Evolutionary conservation across 2,797 vertebrate genomes (phyloP), one percentile per base, ranked within the genome.

Genomic region (Hephaestus fuliginosus): DNA sequence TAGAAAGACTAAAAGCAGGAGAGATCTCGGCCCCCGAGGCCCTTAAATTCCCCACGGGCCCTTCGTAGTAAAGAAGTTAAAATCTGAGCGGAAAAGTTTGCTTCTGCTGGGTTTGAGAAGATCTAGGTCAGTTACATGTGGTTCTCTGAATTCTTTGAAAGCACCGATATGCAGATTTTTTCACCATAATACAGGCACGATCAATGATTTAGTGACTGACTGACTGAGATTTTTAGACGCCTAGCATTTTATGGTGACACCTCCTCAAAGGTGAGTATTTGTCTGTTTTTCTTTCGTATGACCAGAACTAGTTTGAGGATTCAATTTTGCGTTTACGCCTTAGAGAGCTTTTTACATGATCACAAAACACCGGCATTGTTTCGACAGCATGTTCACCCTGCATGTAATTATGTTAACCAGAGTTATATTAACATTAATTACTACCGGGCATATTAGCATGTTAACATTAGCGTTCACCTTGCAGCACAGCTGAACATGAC

Each of bases 51-150:
- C 48, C 80, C 6, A 39, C n/a, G 20, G 20, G 76, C 17, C 2
- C 41, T 60, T 12, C 2, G 14, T 11, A 51, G 52, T 30, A 46
- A 55, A 66, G 61, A 69, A 63, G 6, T 25, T 36, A 7, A 14
- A 58, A 17, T 12, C 25, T 13, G 56, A 5, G 44, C 20, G 25
- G 56, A 25, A 61, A 77, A 72, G 39, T 78, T 66, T 70, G 64
- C 44, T 61, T n/a, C 15, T 0, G 7, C 8, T 44, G 20, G 15
- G 44, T 71, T 41, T 41, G 10, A 74, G 15, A 41, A 67, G 48
- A 86, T 82, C 67, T 85, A 48, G 68, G 80, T 85, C 84, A 84
- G 49, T 51, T 36, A 28, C 3, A 30, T 65, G 55, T 28, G 20
- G 67, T 60, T 79, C 14, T 51, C 49, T 7, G 5, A 61, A 30